Evolutionary conservation across 2,888 invertebrate species (phyloP), one percentile per base, ranked within the genome.

Genomic region (Artemia sinica): DNA sequence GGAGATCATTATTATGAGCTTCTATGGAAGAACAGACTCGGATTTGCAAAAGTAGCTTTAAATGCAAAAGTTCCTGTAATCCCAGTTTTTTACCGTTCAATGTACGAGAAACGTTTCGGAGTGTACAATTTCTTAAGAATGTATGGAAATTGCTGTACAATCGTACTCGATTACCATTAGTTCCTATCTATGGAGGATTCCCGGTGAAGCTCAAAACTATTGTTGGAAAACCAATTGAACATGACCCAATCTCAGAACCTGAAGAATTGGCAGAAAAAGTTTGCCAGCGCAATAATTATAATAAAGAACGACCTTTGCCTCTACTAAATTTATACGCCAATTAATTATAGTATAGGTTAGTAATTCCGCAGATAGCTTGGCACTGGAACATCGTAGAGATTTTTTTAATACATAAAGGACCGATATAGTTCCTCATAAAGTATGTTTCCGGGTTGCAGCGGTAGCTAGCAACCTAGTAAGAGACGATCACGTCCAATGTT

Each of bases 121-220:
- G 91, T 49, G 82, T 91, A 71, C 86, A 86, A 72, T 84, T 87
- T 80, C 84, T 88, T 72, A 83, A 85, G 74, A 84, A 84, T 72
- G 80, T 88, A 72, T 89, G 91, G 80, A 80, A 91, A 74, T 84
- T 84, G 76, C 76, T 97, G 28, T 98, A 95, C 80, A 84, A 87
- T 49, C 83, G 83, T 72, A 89, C 90, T 12, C 84, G 89, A 73
- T 83, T 96, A 74, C 98, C 97, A 1, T 83, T 94, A 49, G 87
- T 90, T 72, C 95, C 96, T 6, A 87, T 96, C 71, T 97, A 95
- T 81, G 97, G 98, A 13, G 94, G 94, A 48, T 97, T 97, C 81
- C 97, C 97, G 8, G 97, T 98, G 11, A 97, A 97, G 79, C 82
- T 96, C 75, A 82, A 87, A 74, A 91, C 93, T 13, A 88, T 87